Base-by-base conservation (phyloP, 2,888 invertebrate species). In the Theretra japonica region DNA sequence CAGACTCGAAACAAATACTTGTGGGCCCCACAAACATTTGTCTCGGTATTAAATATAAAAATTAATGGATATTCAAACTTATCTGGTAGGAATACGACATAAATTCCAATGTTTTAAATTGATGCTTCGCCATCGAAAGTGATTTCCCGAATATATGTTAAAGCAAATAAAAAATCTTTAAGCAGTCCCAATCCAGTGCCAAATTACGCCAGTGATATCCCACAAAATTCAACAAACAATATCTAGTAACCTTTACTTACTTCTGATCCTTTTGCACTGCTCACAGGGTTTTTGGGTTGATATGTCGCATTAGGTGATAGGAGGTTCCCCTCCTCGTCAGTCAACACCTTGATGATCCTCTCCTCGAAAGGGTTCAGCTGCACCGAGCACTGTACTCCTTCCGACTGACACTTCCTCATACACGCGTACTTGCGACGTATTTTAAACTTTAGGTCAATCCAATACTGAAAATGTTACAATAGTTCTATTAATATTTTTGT, bases 401-500 rank as follows among this genome's bases (percentile, higher is more conserved):
- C 76, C 0, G 68, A 21, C 21, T 70, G 72, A 23, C 77, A 78
- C 30, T 72, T 75, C 56, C 77, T 76, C 7, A 76, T 60, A 0
- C 75, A 72, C 0, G 77, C 68, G 30, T 81, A 80, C 28, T 81
- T 83, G 5, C 82, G 80, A 3, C 83, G 78, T 4, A 80, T 70
- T 57, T 80, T 81, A 72, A 79, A 81, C 41, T 82, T 82, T 6
- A 79, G 33, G 23, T 82, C 79, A 1, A 75, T 72, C 82, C 82
- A 82, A 59, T 82, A 82, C 83, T 83, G 75, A 0, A 76, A 79
- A 48, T 28, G 11, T 68, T n/a, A 70, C 25, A 33, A 62, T 2
- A n/a, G n/a, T 53, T 53, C 7, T 53, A 1, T 53, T 53, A n/a
- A n/a, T n/a, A 53, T 5, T 5, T n/a, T 5, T 2, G 2, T 41